These are phyloP conservation scores for Sisor rabdophorus DNA, from an alignment of 2,113 vertebrate species.

Conservation along the genomic window DNA sequence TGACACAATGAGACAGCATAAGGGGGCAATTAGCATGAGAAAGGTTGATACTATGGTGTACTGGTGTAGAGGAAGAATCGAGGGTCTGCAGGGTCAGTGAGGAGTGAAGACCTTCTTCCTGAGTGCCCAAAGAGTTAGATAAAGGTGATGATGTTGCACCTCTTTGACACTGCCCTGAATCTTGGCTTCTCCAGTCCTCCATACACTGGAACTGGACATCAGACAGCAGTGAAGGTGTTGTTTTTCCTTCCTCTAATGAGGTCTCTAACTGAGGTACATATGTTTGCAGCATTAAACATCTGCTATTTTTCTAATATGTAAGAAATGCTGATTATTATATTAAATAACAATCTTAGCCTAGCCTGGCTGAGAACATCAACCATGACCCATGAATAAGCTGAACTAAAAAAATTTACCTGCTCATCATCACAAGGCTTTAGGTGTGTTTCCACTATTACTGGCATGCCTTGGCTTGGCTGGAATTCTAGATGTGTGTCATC, in stretches of 20 bases:
- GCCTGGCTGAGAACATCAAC: not conserved
- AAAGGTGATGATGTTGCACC: constrained; percentile 53
- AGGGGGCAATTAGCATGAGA: constrained; percentile 62
- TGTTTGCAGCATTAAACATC: not conserved
- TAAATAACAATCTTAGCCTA: not conserved
- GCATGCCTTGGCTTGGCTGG: constrained; percentile 38
- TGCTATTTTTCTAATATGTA: not conserved
- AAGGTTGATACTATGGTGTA: constrained; percentile 68
- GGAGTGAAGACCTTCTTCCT: constrained; percentile 60
- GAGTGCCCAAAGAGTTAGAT: constrained; percentile 46
- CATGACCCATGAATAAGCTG: not conserved
- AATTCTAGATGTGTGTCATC: constrained; percentile 51
- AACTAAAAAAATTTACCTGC: constrained; percentile 53
- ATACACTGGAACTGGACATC: constrained; percentile 62
- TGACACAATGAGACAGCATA: constrained; percentile 67
- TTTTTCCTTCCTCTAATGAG: constrained; percentile 58
- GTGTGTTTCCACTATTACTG: constrained; percentile 63
- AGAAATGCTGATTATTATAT: not conserved
- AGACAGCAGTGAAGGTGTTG: constrained; percentile 54
- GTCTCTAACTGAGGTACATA: constrained; percentile 56
- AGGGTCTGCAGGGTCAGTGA: constrained; percentile 64
- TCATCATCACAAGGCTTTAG: constrained; percentile 60
- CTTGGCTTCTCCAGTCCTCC: constrained; percentile 63
- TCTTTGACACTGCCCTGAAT: constrained; percentile 53
- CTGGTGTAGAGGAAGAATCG: constrained; percentile 54